phyloP scores from a whole-genome alignment of 2,113 vertebrate species.

The Hypomesus transpacificus region DNA sequence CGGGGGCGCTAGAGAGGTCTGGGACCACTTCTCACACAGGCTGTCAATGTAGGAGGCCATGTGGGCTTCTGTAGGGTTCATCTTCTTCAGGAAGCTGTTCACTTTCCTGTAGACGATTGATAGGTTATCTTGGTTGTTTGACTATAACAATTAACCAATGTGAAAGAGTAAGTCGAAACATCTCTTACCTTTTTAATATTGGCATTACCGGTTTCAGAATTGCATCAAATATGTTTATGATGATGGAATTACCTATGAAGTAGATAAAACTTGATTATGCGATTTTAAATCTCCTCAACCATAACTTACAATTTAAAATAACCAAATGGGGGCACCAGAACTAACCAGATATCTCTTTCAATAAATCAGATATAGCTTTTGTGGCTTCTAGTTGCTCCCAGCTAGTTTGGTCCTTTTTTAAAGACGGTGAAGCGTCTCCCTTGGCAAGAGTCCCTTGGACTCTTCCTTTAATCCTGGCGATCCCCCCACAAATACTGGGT shows the following conservation, averaged over 20 bases:
- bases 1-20: slow-evolving; percentile 4
- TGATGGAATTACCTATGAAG: slow-evolving; percentile 67
- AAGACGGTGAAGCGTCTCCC: slow-evolving; percentile 42
- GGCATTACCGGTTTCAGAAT: slow-evolving; percentile 67
- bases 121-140: not conserved
- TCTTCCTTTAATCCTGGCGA: slow-evolving; percentile 43
- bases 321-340: slow-evolving; percentile 22
- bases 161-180: not conserved
- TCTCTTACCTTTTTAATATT: slow-evolving; percentile 70
- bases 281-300: not conserved
- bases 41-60: slow-evolving; percentile 61
- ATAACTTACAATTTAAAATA: not conserved
- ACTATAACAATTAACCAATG: not conserved
- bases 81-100: slow-evolving; percentile 61
- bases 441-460: slow-evolving; percentile 36
- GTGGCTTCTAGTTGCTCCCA: slow-evolving; percentile 63
- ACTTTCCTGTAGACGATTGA: slow-evolving; percentile 59
- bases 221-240: slow-evolving; percentile 66
- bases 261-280: not conserved
- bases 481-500: slow-evolving; percentile 34
- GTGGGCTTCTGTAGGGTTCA: slow-evolving; percentile 64
- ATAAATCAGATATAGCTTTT: slow-evolving; percentile 72
- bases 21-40: slow-evolving; percentile 63
- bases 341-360: slow-evolving; percentile 76
- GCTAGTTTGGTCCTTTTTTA: slow-evolving; percentile 48